Evolutionary conservation across 1,140 invertebrate species (phyloP), one percentile per base, ranked within the genome.

Genomic region (Hypothenemus hampei): DNA sequence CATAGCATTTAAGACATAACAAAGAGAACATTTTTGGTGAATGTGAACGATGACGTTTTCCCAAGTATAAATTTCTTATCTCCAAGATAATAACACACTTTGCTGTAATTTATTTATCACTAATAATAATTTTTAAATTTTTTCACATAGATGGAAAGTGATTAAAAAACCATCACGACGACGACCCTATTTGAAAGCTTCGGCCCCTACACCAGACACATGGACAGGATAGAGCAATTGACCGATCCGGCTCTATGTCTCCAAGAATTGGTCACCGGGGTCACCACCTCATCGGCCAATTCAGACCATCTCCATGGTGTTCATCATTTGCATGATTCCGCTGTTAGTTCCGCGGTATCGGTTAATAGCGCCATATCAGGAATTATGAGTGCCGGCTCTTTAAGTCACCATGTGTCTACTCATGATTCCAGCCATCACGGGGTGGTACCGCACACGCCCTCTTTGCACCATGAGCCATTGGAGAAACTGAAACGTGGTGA

Each of bases 401-500:
- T 77, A 29, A 74, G 73, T 37, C 76, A 77, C 55, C 73, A 77
- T 58, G 62, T 69, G 47, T 58, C 61, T 7, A 71, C 74, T 0
- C 65, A 77, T 22, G 76, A 77, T 51, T 57, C 61, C 11, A 51
- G 56, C 2, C 67, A 69, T 58, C 68, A 70, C 52, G 67, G 67
- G 4, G 64, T 67, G 11, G 68, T 70, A 11, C 66, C 65, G 11
- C 69, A 70, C 41, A 68, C 81, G 56, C 79, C 83, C 7, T 80
- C 78, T 2, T 65, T 84, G 20, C 81, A 84, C 62, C 85, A 87
- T 65, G 85, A 88, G 68, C 86, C 86, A 7, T 69, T 89, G 39
- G 86, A 89, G 74, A 89, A 88, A 73, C 77, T 89, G 59, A 88
- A 87, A 84, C 78, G 86, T 83, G 80, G 82, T 87, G 75, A 83